Conservation (phyloP, 1,140 invertebrate genomes). For the Proctacanthus coquilletti region DNA sequence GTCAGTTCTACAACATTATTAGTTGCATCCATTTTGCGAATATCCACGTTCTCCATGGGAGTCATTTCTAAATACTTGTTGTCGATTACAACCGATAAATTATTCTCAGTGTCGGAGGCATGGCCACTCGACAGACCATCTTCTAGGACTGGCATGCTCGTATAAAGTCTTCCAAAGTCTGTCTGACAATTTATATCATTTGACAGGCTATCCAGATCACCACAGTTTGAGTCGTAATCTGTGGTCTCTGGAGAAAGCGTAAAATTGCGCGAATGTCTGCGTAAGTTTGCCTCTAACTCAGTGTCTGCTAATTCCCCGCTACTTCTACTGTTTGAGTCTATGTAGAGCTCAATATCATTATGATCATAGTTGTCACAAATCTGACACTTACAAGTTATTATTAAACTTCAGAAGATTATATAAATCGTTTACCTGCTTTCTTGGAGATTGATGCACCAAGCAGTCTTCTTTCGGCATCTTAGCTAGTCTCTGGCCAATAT, state of each 20-base stretch:
- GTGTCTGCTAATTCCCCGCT: constrained; percentile 25
- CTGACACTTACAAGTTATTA: not conserved
- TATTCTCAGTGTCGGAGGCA: constrained; percentile 82
- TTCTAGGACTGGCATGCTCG: constrained; percentile 85
- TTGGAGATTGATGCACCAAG: constrained; percentile 24
- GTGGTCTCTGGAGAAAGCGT: constrained; percentile 87
- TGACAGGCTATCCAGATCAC: constrained; percentile 60
- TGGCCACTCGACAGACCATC: constrained; percentile 85
- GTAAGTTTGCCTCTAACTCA: constrained; percentile 22
- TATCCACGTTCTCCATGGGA: constrained; percentile 3
- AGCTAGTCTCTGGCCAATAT: constrained; percentile 27
- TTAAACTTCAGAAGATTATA: not conserved
- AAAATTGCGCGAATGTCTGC: constrained; percentile 38
- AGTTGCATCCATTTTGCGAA: not conserved
- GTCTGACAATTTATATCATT: constrained; percentile 27
- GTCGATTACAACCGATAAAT: constrained; percentile 29
- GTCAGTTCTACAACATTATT: constrained; percentile 1
- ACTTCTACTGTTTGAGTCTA: constrained; percentile 27
- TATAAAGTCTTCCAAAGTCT: constrained; percentile 26
- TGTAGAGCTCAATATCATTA: constrained; percentile 27
- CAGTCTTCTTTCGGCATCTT: constrained; percentile 28
- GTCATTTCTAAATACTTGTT: constrained; percentile 10
- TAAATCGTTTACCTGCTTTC: constrained; percentile 15
- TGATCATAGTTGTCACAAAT: constrained; percentile 16
- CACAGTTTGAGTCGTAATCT: constrained; percentile 82